Base-by-base conservation (phyloP, 2,888 invertebrate species). In the Alviniconcha strummeri region DNA sequence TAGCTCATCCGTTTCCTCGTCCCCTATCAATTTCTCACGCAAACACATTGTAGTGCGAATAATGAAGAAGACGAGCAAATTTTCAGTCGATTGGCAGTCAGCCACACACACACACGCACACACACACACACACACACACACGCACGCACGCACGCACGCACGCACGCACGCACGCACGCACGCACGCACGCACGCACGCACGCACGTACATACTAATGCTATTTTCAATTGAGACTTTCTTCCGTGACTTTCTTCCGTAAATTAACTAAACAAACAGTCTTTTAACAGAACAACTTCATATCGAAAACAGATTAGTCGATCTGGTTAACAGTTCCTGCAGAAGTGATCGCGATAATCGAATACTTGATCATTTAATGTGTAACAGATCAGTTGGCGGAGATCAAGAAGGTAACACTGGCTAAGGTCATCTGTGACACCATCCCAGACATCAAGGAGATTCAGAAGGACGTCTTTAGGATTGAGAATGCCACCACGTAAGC, bases 321-420 rank as follows among this genome's bases (percentile, higher is more conserved):
- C n/a, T n/a, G n/a, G n/a, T n/a, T n/a, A n/a, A n/a, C n/a, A n/a
- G n/a, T n/a, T n/a, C n/a, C n/a, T n/a, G n/a, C n/a, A n/a, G n/a
- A n/a, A n/a, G n/a, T n/a, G n/a, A n/a, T n/a, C n/a, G n/a, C n/a
- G n/a, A n/a, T n/a, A n/a, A n/a, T n/a, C n/a, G n/a, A n/a, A n/a
- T n/a, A n/a, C n/a, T n/a, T n/a, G n/a, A n/a, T n/a, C n/a, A n/a
- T n/a, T n/a, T n/a, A n/a, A n/a, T n/a, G n/a, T n/a, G n/a, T n/a
- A 36, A 15, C 78, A 80, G 80, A 80, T n/a, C 80, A 80, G 55
- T 69, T 80, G 80, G 54, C 11, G 55, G 69, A 80, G 80, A 80
- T 80, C 54, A 67, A 80, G 80, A 67, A 80, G 55, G 69, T 80
- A 54, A 80, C 69, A n/a, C 17, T 80, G 55, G 67, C 80, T 0